Percentiles rank a stretch among this genome's conserved stretches.
phyloP scores from a whole-genome alignment of 2,888 invertebrate genomes.

The Odiellus spinosus region DNA sequence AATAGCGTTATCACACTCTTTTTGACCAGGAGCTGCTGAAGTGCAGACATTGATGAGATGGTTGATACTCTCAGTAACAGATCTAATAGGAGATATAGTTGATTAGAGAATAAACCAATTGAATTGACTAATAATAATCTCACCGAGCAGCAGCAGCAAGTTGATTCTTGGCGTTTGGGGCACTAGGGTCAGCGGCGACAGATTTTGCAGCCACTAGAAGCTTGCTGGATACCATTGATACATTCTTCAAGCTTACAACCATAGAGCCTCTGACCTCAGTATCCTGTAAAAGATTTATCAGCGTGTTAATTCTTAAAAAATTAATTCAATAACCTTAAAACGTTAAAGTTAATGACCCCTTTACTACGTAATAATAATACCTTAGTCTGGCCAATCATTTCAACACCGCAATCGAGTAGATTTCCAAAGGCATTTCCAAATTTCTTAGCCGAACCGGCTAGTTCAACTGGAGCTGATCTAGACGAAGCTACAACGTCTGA shows the following conservation, averaged over 20 bases:
- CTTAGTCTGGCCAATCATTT: constrained; percentile 65
- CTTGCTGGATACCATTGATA: constrained; percentile 71
- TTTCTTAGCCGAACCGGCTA: constrained; percentile 56
- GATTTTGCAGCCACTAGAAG: constrained; percentile 73
- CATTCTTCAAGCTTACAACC: constrained; percentile 68
- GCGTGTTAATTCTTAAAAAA: too few relatives aligned
- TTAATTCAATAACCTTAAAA: too few relatives aligned
- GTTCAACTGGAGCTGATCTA: constrained; percentile 42
- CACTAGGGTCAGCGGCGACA: constrained; percentile 70
- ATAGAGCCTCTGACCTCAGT: constrained; percentile 58
- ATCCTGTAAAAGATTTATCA: constrained; percentile 42
- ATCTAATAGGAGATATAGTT: constrained; percentile 34
- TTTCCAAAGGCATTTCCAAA: constrained; percentile 62
- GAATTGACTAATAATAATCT: constrained; percentile 1
- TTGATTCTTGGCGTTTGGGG: constrained; percentile 80
- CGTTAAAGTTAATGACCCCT: too few relatives aligned
- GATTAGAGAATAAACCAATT: too few relatives aligned
- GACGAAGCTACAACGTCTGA: constrained; percentile 64
- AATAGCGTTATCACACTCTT: constrained; percentile 90
- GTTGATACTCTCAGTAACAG: constrained; percentile 84
- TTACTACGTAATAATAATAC: constrained; percentile 26
- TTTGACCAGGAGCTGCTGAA: constrained; percentile 82
- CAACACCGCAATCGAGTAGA: constrained; percentile 59
- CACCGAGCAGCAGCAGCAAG: constrained; percentile 62
- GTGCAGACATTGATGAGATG: constrained; percentile 72